Conservation (phyloP, 2,888 invertebrate species). For the Hipparchia sbordonii region DNA sequence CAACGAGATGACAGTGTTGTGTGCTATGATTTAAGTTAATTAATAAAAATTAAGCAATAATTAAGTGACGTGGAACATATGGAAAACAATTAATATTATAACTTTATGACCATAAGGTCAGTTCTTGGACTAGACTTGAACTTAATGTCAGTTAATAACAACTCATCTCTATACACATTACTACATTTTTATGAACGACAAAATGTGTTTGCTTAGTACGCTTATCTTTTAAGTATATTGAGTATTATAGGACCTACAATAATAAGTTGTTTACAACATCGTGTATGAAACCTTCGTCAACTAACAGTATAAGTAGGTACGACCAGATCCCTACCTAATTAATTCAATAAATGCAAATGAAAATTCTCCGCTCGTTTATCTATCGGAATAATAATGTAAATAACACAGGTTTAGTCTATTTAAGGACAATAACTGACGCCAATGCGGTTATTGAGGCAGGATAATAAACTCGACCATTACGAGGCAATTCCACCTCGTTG, state of each 20-base stretch:
- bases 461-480: constrained; percentile 31
- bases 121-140: too few relatives aligned
- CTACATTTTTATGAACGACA: not conserved
- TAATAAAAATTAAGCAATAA: too few relatives aligned
- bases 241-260: not conserved
- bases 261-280: not conserved
- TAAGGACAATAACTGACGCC: constrained; percentile 29
- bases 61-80: too few relatives aligned
- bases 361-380: constrained; percentile 3
- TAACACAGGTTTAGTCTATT: constrained; percentile 14
- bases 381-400: not conserved
- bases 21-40: too few relatives aligned
- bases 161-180: not conserved
- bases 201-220: not conserved
- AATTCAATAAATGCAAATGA: constrained; percentile 3
- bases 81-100: not conserved
- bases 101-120: not conserved
- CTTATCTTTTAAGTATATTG: not conserved
- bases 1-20: too few relatives aligned
- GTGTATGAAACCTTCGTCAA: not conserved
- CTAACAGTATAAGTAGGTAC: too few relatives aligned
- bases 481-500: constrained; percentile 27
- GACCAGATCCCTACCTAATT: not conserved
- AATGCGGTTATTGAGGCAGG: constrained; percentile 38
- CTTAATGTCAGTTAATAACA: too few relatives aligned